A percentile compares a stretch with the other conserved stretches of the same genome.
Conservation (phyloP, 23 tunicate species). For the Halocynthia roretzi region DNA sequence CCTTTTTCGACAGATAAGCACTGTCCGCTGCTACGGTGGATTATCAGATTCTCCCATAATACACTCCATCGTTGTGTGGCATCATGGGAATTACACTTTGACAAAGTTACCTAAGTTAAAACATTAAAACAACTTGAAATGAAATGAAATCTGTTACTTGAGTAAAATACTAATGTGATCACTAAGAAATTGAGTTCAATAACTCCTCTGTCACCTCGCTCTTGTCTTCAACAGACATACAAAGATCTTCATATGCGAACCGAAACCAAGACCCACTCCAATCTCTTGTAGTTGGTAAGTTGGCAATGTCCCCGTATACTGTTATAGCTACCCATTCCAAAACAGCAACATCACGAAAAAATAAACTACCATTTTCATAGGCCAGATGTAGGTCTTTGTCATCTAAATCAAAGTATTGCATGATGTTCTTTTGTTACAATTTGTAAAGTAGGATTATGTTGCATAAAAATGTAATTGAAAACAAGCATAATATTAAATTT, state of each 20-base stretch:
- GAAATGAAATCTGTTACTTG: neutral
- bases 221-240: neutral
- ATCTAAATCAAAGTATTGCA: neutral
- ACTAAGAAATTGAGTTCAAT: neutral
- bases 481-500: no score
- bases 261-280: constrained; percentile 32
- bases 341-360: constrained; percentile 11
- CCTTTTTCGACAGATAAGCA: neutral
- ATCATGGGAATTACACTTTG: neutral
- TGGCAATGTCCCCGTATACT: constrained; percentile 14
- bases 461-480: no score
- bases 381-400: constrained; percentile 12
- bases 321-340: constrained; percentile 19
- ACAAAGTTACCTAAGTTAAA: neutral
- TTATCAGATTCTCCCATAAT: neutral
- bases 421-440: no score
- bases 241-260: neutral
- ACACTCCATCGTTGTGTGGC: constrained; percentile 4
- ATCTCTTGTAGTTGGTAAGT: constrained; percentile 19
- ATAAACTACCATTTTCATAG: neutral
- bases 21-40: constrained; percentile 8
- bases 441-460: no score
- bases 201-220: constrained; percentile 3
- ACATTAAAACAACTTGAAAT: neutral
- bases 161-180: neutral